Evolutionary conservation across 2,888 invertebrate species (phyloP).

Genomic region (Drosophila aldrichi): DNA sequence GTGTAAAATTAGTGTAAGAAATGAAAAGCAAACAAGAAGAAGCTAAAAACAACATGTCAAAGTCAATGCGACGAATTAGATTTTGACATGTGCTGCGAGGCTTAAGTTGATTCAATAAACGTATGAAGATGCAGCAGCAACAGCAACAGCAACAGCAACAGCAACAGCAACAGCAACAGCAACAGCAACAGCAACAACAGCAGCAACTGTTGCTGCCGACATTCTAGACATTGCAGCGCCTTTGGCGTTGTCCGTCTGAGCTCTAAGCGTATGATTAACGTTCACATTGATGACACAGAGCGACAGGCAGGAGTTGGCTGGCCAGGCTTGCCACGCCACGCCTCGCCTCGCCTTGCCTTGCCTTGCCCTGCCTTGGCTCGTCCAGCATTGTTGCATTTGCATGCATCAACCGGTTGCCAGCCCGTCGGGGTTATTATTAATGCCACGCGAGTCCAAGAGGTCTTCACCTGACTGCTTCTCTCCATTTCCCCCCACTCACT

Average conservation of each 20-base stretch:
- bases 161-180: neutral
- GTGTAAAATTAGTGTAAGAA: conserved; percentile 75
- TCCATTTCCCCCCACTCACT: no score
- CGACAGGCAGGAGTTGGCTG: conserved; percentile 14
- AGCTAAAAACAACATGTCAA: conserved; percentile 73
- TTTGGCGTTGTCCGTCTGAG: conserved; percentile 65
- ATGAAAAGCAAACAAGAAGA: conserved; percentile 9
- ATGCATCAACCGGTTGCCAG: conserved; percentile 75
- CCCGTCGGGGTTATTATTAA: conserved; percentile 64
- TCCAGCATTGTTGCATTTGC: conserved; percentile 75
- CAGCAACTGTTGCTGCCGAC: conserved; percentile 8
- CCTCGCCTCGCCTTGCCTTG: conserved; percentile 20
- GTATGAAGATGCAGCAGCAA: conserved; percentile 19
- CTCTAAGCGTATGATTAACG: conserved; percentile 81
- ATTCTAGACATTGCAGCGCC: conserved; percentile 23
- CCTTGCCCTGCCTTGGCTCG: conserved; percentile 14
- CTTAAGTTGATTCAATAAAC: conserved; percentile 70
- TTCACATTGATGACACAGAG: conserved; percentile 75
- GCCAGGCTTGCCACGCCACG: conserved; percentile 27
- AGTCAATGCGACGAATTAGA: conserved; percentile 76
- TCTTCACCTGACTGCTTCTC: conserved; percentile 4
- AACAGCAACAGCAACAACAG: conserved; percentile 1
- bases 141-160: neutral
- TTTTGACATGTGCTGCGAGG: conserved; percentile 67
- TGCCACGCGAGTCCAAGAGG: conserved; percentile 52